These are phyloP conservation scores for Pristionchus entomophagus DNA, from an alignment of 2,888 invertebrate species.

Conservation along the genomic window DNA sequence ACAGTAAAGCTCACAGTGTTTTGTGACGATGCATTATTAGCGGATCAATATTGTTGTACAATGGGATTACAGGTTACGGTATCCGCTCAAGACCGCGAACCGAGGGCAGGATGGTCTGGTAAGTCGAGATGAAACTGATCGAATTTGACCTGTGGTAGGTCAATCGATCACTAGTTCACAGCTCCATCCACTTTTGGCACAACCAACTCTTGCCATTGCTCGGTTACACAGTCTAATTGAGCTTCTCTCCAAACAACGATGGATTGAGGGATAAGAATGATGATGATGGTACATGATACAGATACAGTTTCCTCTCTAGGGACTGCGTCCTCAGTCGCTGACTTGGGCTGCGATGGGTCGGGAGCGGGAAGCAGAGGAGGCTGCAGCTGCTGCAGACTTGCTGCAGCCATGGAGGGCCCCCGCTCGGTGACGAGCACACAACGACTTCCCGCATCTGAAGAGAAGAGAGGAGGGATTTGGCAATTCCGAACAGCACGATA, in stretches of 20 bases:
- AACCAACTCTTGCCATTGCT: constrained; percentile 9
- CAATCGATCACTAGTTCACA: background rate
- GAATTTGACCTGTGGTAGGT: background rate
- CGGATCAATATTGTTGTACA: background rate
- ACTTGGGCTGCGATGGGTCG: constrained; percentile 43
- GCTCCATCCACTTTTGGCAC: constrained; percentile 15
- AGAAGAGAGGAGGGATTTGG: background rate
- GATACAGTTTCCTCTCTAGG: background rate
- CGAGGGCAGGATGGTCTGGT: constrained; percentile 41
- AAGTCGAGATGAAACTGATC: background rate
- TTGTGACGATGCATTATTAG: background rate
- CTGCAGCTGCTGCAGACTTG: constrained; percentile 47
- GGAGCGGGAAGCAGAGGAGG: background rate
- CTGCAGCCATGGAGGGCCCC: constrained; percentile 51
- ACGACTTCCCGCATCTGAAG: constrained; percentile 56
- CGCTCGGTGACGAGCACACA: constrained; percentile 54
- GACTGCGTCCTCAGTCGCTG: constrained; percentile 49
- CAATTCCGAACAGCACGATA: too few species aligned
- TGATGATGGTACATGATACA: background rate
- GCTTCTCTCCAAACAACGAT: background rate
- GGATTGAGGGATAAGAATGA: background rate
- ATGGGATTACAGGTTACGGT: background rate
- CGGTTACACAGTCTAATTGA: constrained; percentile 9
- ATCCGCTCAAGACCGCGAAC: constrained; percentile 30
- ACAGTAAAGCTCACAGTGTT: constrained; percentile 10